phyloP scores from a whole-genome alignment of 1,140 invertebrate genomes.

The Leptinotarsa texana region DNA sequence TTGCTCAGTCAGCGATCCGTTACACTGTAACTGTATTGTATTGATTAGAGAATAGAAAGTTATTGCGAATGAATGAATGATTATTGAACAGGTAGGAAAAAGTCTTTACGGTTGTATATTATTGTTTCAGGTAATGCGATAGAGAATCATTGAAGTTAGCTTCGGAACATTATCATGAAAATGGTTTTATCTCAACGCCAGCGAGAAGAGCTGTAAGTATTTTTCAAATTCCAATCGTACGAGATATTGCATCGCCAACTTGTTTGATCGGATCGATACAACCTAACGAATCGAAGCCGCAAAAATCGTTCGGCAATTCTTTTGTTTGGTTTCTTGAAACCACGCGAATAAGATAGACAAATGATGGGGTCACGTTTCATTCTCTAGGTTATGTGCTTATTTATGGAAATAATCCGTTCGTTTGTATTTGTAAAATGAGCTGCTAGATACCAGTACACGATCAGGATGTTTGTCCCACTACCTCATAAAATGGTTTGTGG shows the following conservation, averaged over 20 bases:
- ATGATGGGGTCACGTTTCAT: no score
- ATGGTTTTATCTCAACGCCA: constrained; percentile 99
- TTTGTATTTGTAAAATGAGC: no score
- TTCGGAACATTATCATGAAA: constrained; percentile 76
- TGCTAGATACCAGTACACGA: no score
- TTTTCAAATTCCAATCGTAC: constrained; percentile 10
- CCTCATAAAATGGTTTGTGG: no score
- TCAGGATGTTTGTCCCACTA: no score
- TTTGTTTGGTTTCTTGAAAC: constrained; percentile 8
- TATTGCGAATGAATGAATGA: no score
- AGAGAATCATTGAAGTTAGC: constrained; percentile 40
- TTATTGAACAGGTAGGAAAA: no score
- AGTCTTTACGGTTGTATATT: neutral
- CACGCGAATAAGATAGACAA: neutral
- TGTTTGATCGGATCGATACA: neutral
- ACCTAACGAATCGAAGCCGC: neutral
- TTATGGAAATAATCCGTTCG: no score
- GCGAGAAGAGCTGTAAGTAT: constrained; percentile 96
- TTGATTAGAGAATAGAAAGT: no score
- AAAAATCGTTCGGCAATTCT: neutral
- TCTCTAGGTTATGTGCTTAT: no score
- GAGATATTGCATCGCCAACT: neutral
- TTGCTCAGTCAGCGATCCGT: no score
- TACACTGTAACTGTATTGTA: no score
- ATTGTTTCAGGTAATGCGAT: constrained; percentile 48